These are phyloP conservation scores for Drosophila melanosoma DNA, from an alignment of 2,888 invertebrate species.

Conservation along the genomic window DNA sequence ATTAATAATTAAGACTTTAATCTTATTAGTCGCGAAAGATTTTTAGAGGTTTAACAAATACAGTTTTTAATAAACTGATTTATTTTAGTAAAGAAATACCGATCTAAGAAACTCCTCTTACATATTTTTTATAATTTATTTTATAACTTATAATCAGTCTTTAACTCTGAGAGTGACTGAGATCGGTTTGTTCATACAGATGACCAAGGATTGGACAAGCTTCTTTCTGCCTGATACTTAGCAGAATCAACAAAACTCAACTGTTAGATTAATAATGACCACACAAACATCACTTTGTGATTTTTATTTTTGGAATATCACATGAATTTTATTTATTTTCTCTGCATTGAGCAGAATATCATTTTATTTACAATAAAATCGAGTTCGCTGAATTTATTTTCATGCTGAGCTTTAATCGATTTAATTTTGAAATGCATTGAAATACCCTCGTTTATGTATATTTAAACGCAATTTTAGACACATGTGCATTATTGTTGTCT, in stretches of 20 bases:
- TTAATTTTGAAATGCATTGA: background rate
- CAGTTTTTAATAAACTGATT: background rate
- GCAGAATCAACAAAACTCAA: background rate
- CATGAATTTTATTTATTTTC: background rate
- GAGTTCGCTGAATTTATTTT: background rate
- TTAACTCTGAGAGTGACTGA: background rate
- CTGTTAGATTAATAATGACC: background rate
- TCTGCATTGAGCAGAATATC: background rate
- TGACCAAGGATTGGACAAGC: background rate
- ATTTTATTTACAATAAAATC: background rate
- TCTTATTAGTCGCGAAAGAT: background rate
- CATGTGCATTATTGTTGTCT: slow-evolving; percentile 80
- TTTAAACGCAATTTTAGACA: slow-evolving; percentile 79
- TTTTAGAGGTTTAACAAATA: background rate
- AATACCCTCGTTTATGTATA: slow-evolving; percentile 61
- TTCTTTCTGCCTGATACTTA: background rate
- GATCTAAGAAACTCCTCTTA: too few species aligned
- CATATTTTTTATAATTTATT: too few species aligned
- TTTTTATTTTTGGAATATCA: background rate
- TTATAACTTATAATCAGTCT: background rate
- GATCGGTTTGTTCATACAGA: background rate
- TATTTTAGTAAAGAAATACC: background rate
- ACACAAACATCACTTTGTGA: background rate
- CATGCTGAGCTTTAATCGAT: background rate
- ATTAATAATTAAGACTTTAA: background rate